A percentile compares a stretch with the other conserved stretches of the same genome.
These are phyloP conservation scores for Tenthredo amoena DNA, from an alignment of 2,888 invertebrate species.

Conservation along the genomic window DNA sequence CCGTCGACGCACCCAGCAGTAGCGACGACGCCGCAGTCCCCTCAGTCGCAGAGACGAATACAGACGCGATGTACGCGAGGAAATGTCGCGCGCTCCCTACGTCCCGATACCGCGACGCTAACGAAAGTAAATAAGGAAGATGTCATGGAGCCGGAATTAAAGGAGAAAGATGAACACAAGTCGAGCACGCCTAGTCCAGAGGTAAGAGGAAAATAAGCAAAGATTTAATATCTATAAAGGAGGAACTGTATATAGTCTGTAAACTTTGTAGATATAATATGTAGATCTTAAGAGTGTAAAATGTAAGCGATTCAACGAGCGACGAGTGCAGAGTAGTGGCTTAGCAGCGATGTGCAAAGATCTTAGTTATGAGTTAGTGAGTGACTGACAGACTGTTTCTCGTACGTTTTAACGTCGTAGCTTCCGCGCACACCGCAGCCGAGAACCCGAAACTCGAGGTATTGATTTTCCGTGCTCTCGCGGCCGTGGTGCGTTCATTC, in stretches of 20 bases:
- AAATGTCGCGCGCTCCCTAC: slow-evolving; percentile 30
- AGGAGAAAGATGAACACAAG: slow-evolving; percentile 72
- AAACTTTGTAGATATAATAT: background rate
- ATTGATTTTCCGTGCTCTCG: slow-evolving; percentile 19
- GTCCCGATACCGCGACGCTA: slow-evolving; percentile 16
- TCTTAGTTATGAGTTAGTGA: background rate
- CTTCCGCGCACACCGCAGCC: slow-evolving; percentile 23
- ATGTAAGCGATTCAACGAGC: background rate
- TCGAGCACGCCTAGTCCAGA: slow-evolving; percentile 71
- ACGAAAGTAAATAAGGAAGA: slow-evolving; percentile 66
- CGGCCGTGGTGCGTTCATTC: background rate
- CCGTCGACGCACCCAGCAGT: slow-evolving; percentile 46
- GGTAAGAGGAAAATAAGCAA: slow-evolving; percentile 61
- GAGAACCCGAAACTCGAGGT: background rate
- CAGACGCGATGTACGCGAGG: slow-evolving; percentile 46
- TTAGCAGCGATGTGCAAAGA: background rate
- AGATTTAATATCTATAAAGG: background rate
- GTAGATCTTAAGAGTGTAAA: background rate
- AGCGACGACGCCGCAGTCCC: slow-evolving; percentile 36
- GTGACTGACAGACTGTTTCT: background rate
- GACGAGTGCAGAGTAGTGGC: background rate
- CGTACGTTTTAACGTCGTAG: slow-evolving; percentile 1
- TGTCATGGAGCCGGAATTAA: slow-evolving; percentile 73
- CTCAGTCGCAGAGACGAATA: slow-evolving; percentile 41
- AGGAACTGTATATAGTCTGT: background rate